Conservation (phyloP, 23 tunicate species). For the Styela plicata region DNA sequence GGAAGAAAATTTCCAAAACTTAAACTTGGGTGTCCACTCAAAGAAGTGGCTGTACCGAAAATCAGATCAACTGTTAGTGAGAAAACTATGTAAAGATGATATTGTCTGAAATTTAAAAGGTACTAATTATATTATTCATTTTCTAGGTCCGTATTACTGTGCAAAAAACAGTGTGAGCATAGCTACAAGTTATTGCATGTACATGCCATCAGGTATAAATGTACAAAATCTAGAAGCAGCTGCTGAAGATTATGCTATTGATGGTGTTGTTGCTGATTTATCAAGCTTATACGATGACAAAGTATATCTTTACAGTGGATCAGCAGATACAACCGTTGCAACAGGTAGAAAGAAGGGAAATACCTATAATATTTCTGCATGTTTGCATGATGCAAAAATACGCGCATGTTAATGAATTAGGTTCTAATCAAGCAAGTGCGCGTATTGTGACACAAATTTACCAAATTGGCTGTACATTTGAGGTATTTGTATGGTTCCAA, state of each 20-base stretch:
- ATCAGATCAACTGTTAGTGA: too few relatives aligned
- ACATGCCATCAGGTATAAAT: slow-evolving; percentile 19
- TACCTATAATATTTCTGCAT: background rate
- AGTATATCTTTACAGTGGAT: slow-evolving; percentile 35
- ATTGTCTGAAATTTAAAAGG: too few relatives aligned
- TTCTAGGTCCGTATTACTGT: slow-evolving; percentile 26
- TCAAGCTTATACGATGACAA: slow-evolving; percentile 3
- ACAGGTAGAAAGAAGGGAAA: slow-evolving; percentile 1
- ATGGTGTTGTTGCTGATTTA: slow-evolving; percentile 21
- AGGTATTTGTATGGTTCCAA: too few relatives aligned
- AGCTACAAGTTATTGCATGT: slow-evolving; percentile 26
- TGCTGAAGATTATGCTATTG: background rate
- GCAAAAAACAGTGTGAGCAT: slow-evolving; percentile 7
- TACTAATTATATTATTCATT: background rate
- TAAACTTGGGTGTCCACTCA: too few relatives aligned
- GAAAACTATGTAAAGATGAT: too few relatives aligned
- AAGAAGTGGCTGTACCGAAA: too few relatives aligned
- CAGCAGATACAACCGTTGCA: slow-evolving; percentile 22
- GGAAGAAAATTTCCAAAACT: too few relatives aligned
- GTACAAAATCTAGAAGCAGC: background rate
- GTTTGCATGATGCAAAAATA: background rate
- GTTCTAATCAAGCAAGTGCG: too few relatives aligned
- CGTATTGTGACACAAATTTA: too few relatives aligned
- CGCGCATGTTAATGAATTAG: too few relatives aligned
- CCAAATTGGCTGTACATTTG: too few relatives aligned